Base-by-base conservation (phyloP, 2,888 invertebrate species). In the Chymomyza fuscimana region DNA sequence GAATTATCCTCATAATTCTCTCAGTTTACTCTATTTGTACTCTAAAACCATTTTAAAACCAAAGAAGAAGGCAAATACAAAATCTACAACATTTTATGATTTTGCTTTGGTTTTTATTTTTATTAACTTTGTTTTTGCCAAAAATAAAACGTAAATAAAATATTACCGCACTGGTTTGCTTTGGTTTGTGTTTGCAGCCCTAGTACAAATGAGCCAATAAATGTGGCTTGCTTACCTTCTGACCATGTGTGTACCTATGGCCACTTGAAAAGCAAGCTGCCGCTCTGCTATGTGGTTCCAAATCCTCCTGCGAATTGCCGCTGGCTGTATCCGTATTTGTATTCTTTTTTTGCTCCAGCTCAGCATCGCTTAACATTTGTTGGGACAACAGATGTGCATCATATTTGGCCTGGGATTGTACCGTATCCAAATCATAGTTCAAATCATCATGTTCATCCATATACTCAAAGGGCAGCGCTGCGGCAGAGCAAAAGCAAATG, bases 351-450 rank as follows among this genome's bases (percentile, higher is more conserved):
- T 85, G 79, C 65, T 84, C 76, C 5, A 80, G 74, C 73, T 86
- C 88, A 66, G 80, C 80, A 61, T 89, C 89, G 76, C 83, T 87
- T 66, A 91, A 80, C 88, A 91, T 86, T 83, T 91, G 91, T 69
- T 91, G 88, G 46, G 92, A 89, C 32, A 92, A 83, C 67, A 91
- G 77, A 70, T 89, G 90, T 67, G 92, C 89, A 87, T 92, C 92
- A 76, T 92, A 92, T 86, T 92, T 91, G 50, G 91, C 92, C 76
- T 92, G 89, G 54, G 92, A 92, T 78, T 92, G 92, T 63, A 90
- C 91, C 63, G 91, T 91, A 73, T 92, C 92, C 87, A 92, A 89
- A 81, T 92, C 92, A 71, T 91, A 92, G 65, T 89, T 90, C 73
- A 89, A 86, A 73, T 91, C 89, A 66, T 90, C 90, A 74, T 89